Base-by-base conservation (phyloP, 2,888 invertebrate species). In the Quadroppia sp. region DNA sequence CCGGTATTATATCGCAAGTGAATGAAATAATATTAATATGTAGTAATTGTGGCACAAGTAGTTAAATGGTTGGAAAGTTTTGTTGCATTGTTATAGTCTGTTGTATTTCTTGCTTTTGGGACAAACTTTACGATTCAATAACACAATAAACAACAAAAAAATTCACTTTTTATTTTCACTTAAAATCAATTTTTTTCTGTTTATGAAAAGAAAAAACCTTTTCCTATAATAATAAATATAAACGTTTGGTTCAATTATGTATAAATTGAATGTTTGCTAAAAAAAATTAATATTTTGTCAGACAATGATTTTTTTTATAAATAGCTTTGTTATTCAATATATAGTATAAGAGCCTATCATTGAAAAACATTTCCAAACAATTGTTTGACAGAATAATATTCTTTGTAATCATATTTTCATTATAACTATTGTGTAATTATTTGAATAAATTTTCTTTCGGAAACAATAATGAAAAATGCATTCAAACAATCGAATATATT, bases 81-180 rank as follows among this genome's bases (percentile, higher is more conserved):
- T 23, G 42, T n/a, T 13, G 11, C 23, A 67, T 67, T 67, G 42
- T 40, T 23, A 42, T 23, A 23, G 28, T 28, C 25, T 25, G 28
- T 17, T 9, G 32, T 64, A 30, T 25, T 64, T 30, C 20, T 64
- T 6, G 6, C 36, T 42, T 67, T 40, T 67, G 25, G 67, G 67
- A 11, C 42, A 67, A 67, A 67, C 67, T 67, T 67, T 2, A 67
- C 67, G 67, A 67, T 67, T 67, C 23, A 67, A 67, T 67, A 42
- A 42, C 40, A 67, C 13, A 67, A 67, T 40, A 67, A 67, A 67
- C 42, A 67, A 20, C 2, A 67, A 20, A 32, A 17, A 30, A 61
- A 32, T 30, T 9, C 17, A 64, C 11, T n/a, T 61, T 61, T 61
- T 61, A 61, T 61, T 32, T 61, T 30, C 32, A 61, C 4, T 4